Evolutionary conservation across 2,888 invertebrate species (phyloP).

Genomic region (Crioceris asparagi): DNA sequence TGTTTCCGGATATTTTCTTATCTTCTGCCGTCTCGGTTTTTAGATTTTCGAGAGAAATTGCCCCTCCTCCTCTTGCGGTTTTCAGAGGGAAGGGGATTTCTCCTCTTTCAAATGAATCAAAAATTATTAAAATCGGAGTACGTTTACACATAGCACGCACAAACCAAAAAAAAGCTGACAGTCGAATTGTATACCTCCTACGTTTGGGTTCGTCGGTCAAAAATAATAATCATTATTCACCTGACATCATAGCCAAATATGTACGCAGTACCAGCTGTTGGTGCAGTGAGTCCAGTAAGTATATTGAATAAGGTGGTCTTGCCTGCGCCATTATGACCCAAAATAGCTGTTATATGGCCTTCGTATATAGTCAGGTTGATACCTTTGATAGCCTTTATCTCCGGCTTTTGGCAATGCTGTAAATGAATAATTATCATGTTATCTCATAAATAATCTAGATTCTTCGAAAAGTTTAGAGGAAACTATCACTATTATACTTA

Average conservation of each 20-base stretch:
- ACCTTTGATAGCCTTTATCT: slow-evolving; percentile 63
- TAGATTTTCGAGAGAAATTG: no score
- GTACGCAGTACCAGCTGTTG: slow-evolving; percentile 61
- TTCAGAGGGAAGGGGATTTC: no score
- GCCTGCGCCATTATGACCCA: slow-evolving; percentile 81
- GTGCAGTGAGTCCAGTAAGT: slow-evolving; percentile 67
- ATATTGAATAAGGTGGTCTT: slow-evolving; percentile 82
- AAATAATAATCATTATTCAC: no score
- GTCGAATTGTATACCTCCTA: no score
- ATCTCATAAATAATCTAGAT: slow-evolving; percentile 1
- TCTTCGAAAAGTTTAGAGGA: background rate
- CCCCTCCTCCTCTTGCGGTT: no score
- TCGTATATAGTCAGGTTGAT: slow-evolving; percentile 76
- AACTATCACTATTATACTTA: slow-evolving; percentile 17
- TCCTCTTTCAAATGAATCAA: no score
- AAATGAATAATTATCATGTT: slow-evolving; percentile 34
- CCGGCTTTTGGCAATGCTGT: slow-evolving; percentile 54
- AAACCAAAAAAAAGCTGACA: no score
- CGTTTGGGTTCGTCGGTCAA: no score
- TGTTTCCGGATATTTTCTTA: no score
- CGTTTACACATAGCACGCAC: no score
- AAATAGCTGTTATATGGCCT: slow-evolving; percentile 74
- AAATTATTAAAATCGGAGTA: no score
- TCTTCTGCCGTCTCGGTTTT: no score
- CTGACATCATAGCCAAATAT: slow-evolving; percentile 67